Evolutionary conservation across 2,797 vertebrate genomes (phyloP).

Genomic region (Lycodopsis pacificus): DNA sequence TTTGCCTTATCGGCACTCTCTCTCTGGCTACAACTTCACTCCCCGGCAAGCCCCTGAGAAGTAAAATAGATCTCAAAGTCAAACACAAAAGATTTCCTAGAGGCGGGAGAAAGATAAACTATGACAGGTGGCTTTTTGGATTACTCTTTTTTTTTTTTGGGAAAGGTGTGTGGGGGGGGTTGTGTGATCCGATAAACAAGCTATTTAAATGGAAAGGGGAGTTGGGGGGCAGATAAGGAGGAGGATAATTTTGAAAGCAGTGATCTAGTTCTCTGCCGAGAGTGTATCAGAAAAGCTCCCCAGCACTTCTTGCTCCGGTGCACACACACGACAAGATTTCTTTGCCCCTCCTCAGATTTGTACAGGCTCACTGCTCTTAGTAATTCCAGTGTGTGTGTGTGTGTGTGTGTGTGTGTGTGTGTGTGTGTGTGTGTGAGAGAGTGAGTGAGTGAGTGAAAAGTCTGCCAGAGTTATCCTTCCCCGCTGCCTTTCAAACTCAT

Average conservation of each 20-base stretch:
- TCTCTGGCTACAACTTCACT: constrained; percentile 73
- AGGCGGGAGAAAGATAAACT: constrained; percentile 73
- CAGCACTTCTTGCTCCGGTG: constrained; percentile 59
- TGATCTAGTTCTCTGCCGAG: constrained; percentile 72
- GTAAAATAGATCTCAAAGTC: constrained; percentile 81
- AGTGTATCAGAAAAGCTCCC: constrained; percentile 77
- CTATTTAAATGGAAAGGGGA: constrained; percentile 77
- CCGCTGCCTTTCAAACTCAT: constrained; percentile 36
- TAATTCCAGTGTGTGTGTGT: constrained; percentile 58
- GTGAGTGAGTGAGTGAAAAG: neutral
- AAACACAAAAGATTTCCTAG: constrained; percentile 76
- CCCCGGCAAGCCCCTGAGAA: constrained; percentile 63
- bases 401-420: no score
- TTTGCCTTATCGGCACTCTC: constrained; percentile 70
- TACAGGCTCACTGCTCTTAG: constrained; percentile 72
- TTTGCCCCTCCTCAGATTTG: constrained; percentile 68
- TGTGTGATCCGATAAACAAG: constrained; percentile 78
- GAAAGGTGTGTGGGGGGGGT: constrained; percentile 8
- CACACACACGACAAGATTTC: constrained; percentile 43
- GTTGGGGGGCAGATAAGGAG: constrained; percentile 69
- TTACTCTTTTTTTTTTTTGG: constrained; percentile 79
- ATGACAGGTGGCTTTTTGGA: constrained; percentile 78
- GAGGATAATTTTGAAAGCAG: constrained; percentile 74
- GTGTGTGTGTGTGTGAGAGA: no score
- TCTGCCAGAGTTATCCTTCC: constrained; percentile 36